Evolutionary conservation across 37 sponge, comb jelly and placozoan species (phyloP).

Genomic region (Ephydatia muelleri): DNA sequence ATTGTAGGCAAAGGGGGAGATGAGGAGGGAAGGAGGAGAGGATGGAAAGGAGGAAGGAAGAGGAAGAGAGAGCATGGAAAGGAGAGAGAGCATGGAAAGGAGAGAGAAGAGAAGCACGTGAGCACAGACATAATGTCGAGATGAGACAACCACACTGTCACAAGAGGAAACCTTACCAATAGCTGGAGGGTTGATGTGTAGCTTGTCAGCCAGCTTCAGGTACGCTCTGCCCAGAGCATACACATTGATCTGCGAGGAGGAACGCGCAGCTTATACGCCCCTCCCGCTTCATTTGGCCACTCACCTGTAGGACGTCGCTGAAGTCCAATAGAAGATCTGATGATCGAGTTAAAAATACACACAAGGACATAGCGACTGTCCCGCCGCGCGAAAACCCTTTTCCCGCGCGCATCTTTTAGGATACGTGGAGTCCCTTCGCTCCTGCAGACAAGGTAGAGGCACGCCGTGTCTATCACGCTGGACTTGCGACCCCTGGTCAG

Average conservation of each 20-base stretch:
- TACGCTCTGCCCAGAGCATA: slow-evolving; percentile 93
- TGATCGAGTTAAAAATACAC: slow-evolving; percentile 8
- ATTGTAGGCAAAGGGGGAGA: not conserved
- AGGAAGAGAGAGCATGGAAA: slow-evolving; percentile 3
- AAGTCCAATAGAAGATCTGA: slow-evolving; percentile 92
- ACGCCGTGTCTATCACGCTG: slow-evolving; percentile 88
- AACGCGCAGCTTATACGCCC: not conserved
- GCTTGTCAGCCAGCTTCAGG: slow-evolving; percentile 81
- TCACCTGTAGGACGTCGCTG: slow-evolving; percentile 93
- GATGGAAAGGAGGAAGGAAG: not conserved
- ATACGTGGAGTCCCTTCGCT: slow-evolving; percentile 98
- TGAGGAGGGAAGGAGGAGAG: not conserved
- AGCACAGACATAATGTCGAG: too few species aligned
- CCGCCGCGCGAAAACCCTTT: not conserved
- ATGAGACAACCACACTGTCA: not conserved
- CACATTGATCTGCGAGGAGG: slow-evolving; percentile 76
- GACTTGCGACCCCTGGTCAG: slow-evolving; percentile 87
- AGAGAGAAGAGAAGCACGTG: not conserved
- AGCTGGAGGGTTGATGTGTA: slow-evolving; percentile 96
- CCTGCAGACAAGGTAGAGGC: slow-evolving; percentile 97
- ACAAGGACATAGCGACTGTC: not conserved
- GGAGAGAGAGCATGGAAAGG: not conserved
- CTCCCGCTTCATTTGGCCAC: not conserved
- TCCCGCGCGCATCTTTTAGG: slow-evolving; percentile 16
- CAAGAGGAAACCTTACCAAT: slow-evolving; percentile 53